These are phyloP conservation scores for Pygmarrhopalites habei DNA, from an alignment of 1,140 invertebrate species.

Conservation along the genomic window DNA sequence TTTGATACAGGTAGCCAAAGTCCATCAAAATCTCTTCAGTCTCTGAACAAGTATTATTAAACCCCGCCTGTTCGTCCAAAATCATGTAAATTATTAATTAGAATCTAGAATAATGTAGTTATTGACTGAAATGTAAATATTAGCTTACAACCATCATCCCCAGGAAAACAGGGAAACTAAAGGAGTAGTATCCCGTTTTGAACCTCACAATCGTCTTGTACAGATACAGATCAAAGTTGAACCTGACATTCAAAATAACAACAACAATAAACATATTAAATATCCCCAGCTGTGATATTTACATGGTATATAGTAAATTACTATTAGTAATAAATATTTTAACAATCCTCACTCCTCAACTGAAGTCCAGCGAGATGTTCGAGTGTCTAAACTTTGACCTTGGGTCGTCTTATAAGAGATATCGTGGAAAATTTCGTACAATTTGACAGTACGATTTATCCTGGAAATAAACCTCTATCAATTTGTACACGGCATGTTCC, in stretches of 20 bases:
- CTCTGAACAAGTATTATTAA: neutral
- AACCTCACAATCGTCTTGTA: conserved; percentile 51
- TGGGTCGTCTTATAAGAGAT: neutral
- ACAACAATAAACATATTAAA: neutral
- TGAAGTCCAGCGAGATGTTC: neutral
- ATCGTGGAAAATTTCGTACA: neutral
- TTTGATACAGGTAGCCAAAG: conserved; percentile 58
- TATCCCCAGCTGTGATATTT: neutral
- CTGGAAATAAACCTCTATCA: conserved; percentile 50
- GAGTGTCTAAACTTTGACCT: conserved; percentile 1
- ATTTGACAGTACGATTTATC: conserved; percentile 37
- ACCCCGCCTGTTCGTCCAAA: conserved; percentile 38
- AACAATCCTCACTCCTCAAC: neutral
- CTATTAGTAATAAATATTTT: neutral
- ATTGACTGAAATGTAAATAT: neutral
- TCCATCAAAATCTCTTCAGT: conserved; percentile 41
- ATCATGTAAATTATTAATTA: neutral
- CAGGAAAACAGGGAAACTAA: conserved; percentile 54
- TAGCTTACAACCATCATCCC: conserved; percentile 48
- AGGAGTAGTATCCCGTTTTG: conserved; percentile 62
- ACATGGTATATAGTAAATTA: neutral
- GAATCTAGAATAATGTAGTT: neutral
- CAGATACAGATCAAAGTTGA: conserved; percentile 5
- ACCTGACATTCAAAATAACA: conserved; percentile 10
- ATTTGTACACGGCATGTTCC: conserved; percentile 48